Conservation (phyloP, 2,888 invertebrate species). For the Lasioglossum figueresi region DNA sequence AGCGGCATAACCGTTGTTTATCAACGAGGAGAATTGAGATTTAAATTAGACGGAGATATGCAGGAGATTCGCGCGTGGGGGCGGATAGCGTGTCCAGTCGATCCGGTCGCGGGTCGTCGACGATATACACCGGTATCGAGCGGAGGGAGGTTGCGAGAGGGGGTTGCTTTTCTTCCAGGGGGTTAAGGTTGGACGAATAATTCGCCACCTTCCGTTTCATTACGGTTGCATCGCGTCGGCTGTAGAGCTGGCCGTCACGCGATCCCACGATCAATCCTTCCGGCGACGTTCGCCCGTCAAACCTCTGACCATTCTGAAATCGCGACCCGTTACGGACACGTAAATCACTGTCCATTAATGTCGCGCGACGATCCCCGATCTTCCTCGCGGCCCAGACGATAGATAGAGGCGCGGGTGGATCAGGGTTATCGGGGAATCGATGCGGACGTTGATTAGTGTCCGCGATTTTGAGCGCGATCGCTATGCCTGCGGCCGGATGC, state of each 20-base stretch:
- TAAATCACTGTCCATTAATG: constrained; percentile 60
- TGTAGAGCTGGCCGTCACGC: constrained; percentile 73
- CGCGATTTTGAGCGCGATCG: background rate
- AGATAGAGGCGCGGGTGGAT: background rate
- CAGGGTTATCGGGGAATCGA: constrained; percentile 8
- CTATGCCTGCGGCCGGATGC: background rate
- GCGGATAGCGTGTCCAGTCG: constrained; percentile 40
- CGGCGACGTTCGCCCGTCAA: constrained; percentile 68
- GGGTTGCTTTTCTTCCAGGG: background rate
- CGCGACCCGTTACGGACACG: constrained; percentile 67
- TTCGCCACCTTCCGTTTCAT: constrained; percentile 73
- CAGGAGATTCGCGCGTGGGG: constrained; percentile 14
- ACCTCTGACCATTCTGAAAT: constrained; percentile 59
- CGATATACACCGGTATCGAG: background rate
- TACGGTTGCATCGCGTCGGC: constrained; percentile 42
- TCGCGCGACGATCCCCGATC: background rate
- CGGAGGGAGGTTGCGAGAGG: background rate
- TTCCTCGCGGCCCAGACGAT: background rate
- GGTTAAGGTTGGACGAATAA: constrained; percentile 63
- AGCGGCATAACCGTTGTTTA: constrained; percentile 29
- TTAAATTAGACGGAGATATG: constrained; percentile 59
- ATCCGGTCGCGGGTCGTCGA: background rate
- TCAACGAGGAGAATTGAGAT: constrained; percentile 49
- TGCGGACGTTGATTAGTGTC: background rate
- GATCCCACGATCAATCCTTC: constrained; percentile 75